Evolutionary conservation across 2,113 vertebrate genomes (phyloP), one percentile per base, ranked within the genome.

Genomic region (Aspidoscelis tigris): DNA sequence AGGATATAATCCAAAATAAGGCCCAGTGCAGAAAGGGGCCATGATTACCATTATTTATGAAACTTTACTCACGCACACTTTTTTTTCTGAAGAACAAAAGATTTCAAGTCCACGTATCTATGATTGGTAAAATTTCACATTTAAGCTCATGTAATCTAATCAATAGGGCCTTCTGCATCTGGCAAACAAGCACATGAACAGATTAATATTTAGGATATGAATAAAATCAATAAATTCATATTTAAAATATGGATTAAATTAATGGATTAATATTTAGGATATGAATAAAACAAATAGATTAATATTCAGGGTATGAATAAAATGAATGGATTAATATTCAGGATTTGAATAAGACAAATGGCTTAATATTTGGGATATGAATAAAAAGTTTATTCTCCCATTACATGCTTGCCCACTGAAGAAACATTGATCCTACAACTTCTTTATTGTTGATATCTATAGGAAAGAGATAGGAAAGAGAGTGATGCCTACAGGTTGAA

Each of bases 401-500:
- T 65, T 12, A 21, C 14, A 44, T 39, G 73, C 76, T 65, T 75
- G 43, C 39, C 55, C 75, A 26, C 43, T 4, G 20, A 80, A 81
- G 75, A 82, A 79, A 55, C 65, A 66, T 78, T 26, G 83, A 77
- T 18, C 26, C 88, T 68, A 7, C 26, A 76, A 2, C 22, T 86
- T 85, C n/a, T 2, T 7, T 3, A 55, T 11, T 83, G 70, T 65
- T 86, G 74, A 26, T 66, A 1, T 24, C 65, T 65, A 66, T 18
- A 78, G 79, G 78, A 50, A 76, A 87, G 89, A 79, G 77, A 83
- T 3, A 2, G 20, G 3, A 76, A 73, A 65, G 33, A 44, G 24
- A 72, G 6, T 5, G 83, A 81, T 80, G 18, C 8, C 26, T 81
- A 83, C 76, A 91, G 81, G 41, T 71, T 84, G 50, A 71, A 11